These are phyloP conservation scores for Leptinotarsa undecemlineata DNA, from an alignment of 1,140 invertebrate genomes.

Conservation along the genomic window DNA sequence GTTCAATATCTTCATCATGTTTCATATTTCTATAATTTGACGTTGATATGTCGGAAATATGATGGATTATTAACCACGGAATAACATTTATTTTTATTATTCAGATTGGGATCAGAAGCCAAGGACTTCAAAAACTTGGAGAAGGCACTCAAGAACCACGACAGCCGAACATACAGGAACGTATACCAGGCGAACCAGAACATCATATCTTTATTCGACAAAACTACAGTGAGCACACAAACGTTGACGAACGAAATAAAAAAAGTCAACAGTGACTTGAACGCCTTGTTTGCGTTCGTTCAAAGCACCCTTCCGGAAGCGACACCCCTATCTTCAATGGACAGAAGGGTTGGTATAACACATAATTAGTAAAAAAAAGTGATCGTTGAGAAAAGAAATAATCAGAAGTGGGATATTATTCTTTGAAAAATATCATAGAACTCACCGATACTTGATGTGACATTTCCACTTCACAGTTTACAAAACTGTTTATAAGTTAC, in stretches of 20 bases:
- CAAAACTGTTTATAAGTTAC: no score
- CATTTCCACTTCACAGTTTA: no score
- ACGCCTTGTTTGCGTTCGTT: slow-evolving; percentile 30
- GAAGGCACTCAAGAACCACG: slow-evolving; percentile 47
- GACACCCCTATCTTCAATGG: neutral
- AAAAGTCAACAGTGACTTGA: slow-evolving; percentile 27
- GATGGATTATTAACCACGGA: no score
- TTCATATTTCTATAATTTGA: no score
- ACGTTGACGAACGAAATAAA: slow-evolving; percentile 28
- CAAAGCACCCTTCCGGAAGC: slow-evolving; percentile 14
- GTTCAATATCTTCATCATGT: no score
- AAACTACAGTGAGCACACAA: slow-evolving; percentile 31
- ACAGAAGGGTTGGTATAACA: neutral
- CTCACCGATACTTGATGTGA: no score
- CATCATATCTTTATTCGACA: slow-evolving; percentile 40
- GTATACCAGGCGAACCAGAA: slow-evolving; percentile 40
- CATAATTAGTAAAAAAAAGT: no score
- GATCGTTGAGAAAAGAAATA: no score
- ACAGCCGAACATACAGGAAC: slow-evolving; percentile 40
- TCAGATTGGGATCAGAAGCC: slow-evolving; percentile 43
- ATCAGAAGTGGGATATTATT: no score
- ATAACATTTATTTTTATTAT: neutral
- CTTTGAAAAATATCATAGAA: no score
- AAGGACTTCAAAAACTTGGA: slow-evolving; percentile 50
- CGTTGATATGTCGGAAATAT: no score